These are phyloP conservation scores for Hydrolagus colliei DNA, from an alignment of 2,797 vertebrate genomes.

Conservation along the genomic window DNA sequence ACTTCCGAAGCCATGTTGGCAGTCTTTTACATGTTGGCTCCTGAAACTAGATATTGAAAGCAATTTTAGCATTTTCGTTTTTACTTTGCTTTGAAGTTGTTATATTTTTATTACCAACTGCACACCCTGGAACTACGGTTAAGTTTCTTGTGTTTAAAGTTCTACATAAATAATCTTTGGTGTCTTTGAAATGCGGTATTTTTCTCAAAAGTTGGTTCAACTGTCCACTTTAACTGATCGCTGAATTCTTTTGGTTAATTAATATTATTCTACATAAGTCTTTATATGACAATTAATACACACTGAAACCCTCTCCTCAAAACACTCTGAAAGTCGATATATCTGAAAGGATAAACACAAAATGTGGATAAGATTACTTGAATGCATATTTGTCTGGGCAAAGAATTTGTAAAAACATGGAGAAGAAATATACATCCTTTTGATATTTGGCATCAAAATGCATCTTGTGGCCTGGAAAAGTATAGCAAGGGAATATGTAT, in stretches of 20 bases:
- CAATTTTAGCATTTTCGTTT: too few species aligned
- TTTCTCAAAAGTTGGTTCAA: neutral
- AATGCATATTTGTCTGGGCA: slow-evolving; percentile 43
- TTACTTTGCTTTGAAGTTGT: neutral
- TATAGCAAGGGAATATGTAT: slow-evolving; percentile 62
- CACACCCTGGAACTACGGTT: neutral
- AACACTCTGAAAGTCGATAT: slow-evolving; percentile 4
- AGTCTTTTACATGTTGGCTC: too few species aligned
- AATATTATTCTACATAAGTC: slow-evolving; percentile 15
- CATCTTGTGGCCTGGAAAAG: slow-evolving; percentile 57
- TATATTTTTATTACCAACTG: neutral
- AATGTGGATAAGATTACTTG: slow-evolving; percentile 28
- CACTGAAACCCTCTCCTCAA: neutral
- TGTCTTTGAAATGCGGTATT: neutral
- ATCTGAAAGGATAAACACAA: slow-evolving; percentile 3
- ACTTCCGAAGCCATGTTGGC: too few species aligned
- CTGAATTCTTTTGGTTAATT: neutral
- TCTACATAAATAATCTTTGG: too few species aligned
- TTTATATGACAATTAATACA: slow-evolving; percentile 8
- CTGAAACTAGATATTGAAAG: too few species aligned
- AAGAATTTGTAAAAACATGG: slow-evolving; percentile 65
- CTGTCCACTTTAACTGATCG: neutral
- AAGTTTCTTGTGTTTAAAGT: neutral
- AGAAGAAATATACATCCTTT: slow-evolving; percentile 62
- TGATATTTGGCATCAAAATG: slow-evolving; percentile 51